Percentiles rank a stretch among this genome's conserved stretches.
Conservation (phyloP, 2,113 vertebrate genomes). For the Colistium nudipinnis region DNA sequence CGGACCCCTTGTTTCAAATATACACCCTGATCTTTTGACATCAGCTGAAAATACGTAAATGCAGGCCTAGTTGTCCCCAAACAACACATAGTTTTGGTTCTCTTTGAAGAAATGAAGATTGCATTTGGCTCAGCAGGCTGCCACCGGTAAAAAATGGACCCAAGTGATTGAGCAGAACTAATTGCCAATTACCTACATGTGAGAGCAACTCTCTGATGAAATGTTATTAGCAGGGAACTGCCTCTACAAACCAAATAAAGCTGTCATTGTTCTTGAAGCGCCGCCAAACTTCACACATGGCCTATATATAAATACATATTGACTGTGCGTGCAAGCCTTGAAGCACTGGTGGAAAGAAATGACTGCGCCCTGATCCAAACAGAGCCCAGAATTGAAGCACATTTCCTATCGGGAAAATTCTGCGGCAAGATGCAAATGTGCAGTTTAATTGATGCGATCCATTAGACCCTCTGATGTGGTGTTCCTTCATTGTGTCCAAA, state of each 20-base stretch:
- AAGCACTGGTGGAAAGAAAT: conserved; percentile 43
- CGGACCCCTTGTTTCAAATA: conserved; percentile 13
- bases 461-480: conserved; percentile 66
- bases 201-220: conserved; percentile 43
- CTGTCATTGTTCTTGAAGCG: conserved; percentile 25
- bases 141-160: conserved; percentile 21
- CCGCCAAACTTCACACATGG: conserved; percentile 51
- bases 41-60: conserved; percentile 48
- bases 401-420: conserved; percentile 39
- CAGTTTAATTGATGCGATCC: conserved; percentile 55
- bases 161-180: conserved; percentile 19
- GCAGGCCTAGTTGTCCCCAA: conserved; percentile 37
- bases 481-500: conserved; percentile 49
- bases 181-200: conserved; percentile 36
- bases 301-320: conserved; percentile 24
- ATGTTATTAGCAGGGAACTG: conserved; percentile 30
- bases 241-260: conserved; percentile 51
- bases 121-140: conserved; percentile 20
- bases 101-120: conserved; percentile 34
- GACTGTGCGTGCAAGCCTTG: conserved; percentile 40
- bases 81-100: conserved; percentile 45
- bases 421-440: conserved; percentile 45
- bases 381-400: conserved; percentile 20
- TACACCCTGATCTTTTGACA: too few species aligned
- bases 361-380: conserved; percentile 9